Conservation (phyloP, 2,113 vertebrate species). For the Blennius ocellaris region DNA sequence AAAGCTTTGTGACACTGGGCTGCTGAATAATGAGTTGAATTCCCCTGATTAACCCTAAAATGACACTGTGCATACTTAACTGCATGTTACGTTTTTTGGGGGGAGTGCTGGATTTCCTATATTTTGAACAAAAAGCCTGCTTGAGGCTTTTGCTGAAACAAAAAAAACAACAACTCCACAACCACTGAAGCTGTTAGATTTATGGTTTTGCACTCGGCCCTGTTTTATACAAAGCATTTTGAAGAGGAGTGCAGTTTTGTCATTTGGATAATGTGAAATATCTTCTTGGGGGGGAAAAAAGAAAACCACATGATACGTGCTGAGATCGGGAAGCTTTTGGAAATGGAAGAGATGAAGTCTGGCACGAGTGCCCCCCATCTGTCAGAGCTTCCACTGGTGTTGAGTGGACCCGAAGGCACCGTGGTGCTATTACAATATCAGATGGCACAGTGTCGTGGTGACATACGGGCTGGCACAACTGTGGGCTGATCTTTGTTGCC, state of each 20-base stretch:
- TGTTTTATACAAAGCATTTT: neutral
- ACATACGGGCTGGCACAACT: conserved; percentile 28
- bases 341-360: conserved; percentile 1
- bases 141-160: no score
- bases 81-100: no score
- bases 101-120: no score
- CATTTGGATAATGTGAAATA: neutral
- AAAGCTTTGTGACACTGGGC: no score
- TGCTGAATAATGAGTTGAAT: no score
- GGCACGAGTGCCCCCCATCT: neutral
- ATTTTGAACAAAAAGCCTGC: no score
- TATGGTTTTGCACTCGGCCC: neutral
- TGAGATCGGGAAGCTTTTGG: neutral
- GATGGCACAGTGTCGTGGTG: conserved; percentile 32
- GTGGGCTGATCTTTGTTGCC: neutral
- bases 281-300: neutral
- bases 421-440: conserved; percentile 41
- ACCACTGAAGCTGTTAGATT: neutral
- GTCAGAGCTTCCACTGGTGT: conserved; percentile 25
- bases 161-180: no score
- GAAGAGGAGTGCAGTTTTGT: neutral
- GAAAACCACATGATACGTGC: neutral
- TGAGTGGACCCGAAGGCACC: conserved; percentile 23
- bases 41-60: no score
- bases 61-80: no score